Evolutionary conservation across 35 echinoderm and acorn worm species (phyloP).

Genomic region (Patiria miniata): DNA sequence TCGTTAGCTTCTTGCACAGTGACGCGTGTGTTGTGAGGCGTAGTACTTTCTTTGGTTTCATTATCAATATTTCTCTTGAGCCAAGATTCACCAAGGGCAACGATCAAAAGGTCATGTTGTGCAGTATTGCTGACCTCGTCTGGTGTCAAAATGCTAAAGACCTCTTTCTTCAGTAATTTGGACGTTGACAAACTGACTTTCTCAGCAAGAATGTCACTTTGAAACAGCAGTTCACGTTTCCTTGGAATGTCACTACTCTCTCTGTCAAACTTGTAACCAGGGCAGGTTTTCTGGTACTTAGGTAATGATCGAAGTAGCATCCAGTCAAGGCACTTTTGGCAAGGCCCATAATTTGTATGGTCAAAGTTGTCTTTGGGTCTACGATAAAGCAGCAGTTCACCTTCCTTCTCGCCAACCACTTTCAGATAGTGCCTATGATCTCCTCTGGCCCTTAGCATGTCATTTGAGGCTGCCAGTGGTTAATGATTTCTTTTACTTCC

Average conservation of each 20-base stretch:
- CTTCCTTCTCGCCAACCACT: neutral
- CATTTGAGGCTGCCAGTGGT: neutral
- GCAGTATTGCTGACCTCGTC: neutral
- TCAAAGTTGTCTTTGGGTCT: neutral
- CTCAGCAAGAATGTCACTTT: neutral
- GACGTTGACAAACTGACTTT: neutral
- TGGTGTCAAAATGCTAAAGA: neutral
- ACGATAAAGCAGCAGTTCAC: neutral
- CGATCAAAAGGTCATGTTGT: conserved; percentile 8
- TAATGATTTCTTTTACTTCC: conserved; percentile 6
- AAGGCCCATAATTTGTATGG: conserved; percentile 2
- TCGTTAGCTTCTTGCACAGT: neutral
- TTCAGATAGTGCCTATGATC: conserved; percentile 19
- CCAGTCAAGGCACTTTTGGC: neutral
- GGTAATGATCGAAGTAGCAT: neutral
- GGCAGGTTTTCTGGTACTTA: neutral
- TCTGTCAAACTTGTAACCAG: neutral
- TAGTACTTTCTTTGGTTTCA: neutral
- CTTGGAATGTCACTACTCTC: neutral
- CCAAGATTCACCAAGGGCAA: neutral
- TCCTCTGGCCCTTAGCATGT: conserved; percentile 17
- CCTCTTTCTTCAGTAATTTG: neutral
- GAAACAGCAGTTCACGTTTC: neutral
- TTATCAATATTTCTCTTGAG: conserved; percentile 1
- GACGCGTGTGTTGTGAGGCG: neutral